Evolutionary conservation across 1,140 invertebrate genomes (phyloP).

Genomic region (Antheraea pernyi): DNA sequence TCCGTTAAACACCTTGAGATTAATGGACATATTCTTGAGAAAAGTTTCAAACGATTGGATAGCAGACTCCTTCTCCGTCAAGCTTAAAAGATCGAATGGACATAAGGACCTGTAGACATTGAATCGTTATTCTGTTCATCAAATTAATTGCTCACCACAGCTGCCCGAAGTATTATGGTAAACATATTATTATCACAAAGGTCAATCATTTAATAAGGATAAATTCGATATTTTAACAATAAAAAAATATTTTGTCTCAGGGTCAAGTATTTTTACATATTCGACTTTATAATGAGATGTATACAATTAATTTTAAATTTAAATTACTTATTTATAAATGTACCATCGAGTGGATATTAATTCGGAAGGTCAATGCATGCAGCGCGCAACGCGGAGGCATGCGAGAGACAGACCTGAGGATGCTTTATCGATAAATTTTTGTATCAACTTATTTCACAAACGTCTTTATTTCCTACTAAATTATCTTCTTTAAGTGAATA

Average conservation of each 20-base stretch:
- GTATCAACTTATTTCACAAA: neutral
- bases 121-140: too few species aligned
- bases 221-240: slow-evolving; percentile 6
- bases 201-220: neutral
- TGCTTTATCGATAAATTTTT: neutral
- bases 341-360: neutral
- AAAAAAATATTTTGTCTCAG: neutral
- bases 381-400: neutral
- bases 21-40: too few species aligned
- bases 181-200: neutral
- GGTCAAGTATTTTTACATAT: neutral
- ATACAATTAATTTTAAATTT: slow-evolving; percentile 3
- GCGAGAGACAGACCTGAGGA: too few species aligned
- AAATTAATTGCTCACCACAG: too few species aligned
- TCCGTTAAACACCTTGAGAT: too few species aligned
- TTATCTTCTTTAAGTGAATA: too few species aligned
- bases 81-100: too few species aligned
- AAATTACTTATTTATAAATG: neutral
- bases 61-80: too few species aligned
- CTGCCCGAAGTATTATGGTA: too few species aligned
- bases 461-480: neutral
- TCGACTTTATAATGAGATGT: neutral
- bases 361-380: neutral
- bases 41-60: too few species aligned
- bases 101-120: too few species aligned